Evolutionary conservation across 2,888 invertebrate species (phyloP).

Genomic region (Andrena trimmerana): DNA sequence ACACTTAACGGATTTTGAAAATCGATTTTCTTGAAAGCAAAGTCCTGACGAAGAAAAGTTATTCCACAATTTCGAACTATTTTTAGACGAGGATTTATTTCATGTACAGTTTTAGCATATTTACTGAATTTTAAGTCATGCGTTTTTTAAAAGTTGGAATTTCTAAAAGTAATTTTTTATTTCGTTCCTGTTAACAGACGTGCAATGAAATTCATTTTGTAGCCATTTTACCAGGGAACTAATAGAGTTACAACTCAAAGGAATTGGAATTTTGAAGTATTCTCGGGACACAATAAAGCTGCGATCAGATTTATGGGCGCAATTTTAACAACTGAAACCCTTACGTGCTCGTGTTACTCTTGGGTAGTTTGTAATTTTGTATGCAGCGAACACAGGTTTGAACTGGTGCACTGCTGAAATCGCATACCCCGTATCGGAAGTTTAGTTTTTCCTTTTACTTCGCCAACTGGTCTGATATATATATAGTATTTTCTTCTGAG

Average conservation of each 20-base stretch:
- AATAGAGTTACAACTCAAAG: slow-evolving; percentile 21
- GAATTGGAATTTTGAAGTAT: slow-evolving; percentile 48
- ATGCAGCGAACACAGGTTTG: slow-evolving; percentile 29
- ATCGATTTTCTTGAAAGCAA: no score
- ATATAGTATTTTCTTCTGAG: no score
- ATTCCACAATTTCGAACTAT: no score
- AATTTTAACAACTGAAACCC: slow-evolving; percentile 41
- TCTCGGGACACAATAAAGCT: slow-evolving; percentile 23
- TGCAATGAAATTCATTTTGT: background rate
- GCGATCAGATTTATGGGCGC: slow-evolving; percentile 46
- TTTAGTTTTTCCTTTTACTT: slow-evolving; percentile 26
- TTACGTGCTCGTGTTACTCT: slow-evolving; percentile 23
- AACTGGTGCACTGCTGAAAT: slow-evolving; percentile 27
- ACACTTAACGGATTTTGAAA: no score
- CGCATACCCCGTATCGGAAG: slow-evolving; percentile 14
- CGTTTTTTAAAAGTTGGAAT: no score
- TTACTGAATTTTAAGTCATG: no score
- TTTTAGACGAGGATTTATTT: no score
- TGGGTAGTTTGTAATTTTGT: slow-evolving; percentile 41
- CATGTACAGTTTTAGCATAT: no score
- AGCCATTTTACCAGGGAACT: background rate
- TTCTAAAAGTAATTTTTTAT: no score
- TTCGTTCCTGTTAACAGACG: background rate
- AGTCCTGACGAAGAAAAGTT: no score
- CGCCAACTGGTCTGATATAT: background rate